A percentile compares a stretch with the other conserved stretches of the same genome.
These are phyloP conservation scores for Etheostoma nigrum DNA, from an alignment of 2,797 vertebrate species.

Conservation along the genomic window DNA sequence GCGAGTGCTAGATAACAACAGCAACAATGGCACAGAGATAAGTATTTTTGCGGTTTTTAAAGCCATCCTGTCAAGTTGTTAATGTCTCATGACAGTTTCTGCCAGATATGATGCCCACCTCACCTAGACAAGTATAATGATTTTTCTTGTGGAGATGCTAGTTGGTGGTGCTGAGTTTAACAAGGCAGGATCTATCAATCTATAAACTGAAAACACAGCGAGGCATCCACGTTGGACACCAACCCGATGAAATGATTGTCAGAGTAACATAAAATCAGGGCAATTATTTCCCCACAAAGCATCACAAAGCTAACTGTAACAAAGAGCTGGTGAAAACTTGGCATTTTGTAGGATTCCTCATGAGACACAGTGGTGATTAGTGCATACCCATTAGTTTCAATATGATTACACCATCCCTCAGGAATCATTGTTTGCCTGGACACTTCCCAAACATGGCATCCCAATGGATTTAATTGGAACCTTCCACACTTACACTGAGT, in stretches of 20 bases:
- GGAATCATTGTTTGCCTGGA: constrained; percentile 65
- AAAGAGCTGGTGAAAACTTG: constrained; percentile 51
- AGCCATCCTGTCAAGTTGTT: constrained; percentile 27
- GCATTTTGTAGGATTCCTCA: constrained; percentile 56
- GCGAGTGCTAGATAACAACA: constrained; percentile 46
- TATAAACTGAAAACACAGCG: constrained; percentile 40
- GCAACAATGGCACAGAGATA: constrained; percentile 50
- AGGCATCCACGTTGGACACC: constrained; percentile 39
- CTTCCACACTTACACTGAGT: constrained; percentile 44
- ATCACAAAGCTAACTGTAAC: constrained; percentile 34
- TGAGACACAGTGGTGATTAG: constrained; percentile 64
- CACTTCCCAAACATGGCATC: constrained; percentile 67
- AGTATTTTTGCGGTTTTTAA: constrained; percentile 24
- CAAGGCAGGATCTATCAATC: constrained; percentile 24
- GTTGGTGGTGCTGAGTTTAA: constrained; percentile 22
- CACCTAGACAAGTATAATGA: constrained; percentile 52
- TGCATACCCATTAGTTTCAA: constrained; percentile 64
- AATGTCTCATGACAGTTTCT: constrained; percentile 19
- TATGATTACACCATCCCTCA: constrained; percentile 55
- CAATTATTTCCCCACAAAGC: constrained; percentile 60
- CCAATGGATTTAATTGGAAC: constrained; percentile 64
- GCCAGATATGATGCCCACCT: constrained; percentile 26
- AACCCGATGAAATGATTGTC: constrained; percentile 30
- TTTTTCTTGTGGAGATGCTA: constrained; percentile 30
- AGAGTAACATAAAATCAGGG: constrained; percentile 33